A percentile compares a stretch with the other conserved stretches of the same genome.
Evolutionary conservation across 2,888 invertebrate genomes (phyloP).

Genomic region (Glyphotaelius pellucidus): DNA sequence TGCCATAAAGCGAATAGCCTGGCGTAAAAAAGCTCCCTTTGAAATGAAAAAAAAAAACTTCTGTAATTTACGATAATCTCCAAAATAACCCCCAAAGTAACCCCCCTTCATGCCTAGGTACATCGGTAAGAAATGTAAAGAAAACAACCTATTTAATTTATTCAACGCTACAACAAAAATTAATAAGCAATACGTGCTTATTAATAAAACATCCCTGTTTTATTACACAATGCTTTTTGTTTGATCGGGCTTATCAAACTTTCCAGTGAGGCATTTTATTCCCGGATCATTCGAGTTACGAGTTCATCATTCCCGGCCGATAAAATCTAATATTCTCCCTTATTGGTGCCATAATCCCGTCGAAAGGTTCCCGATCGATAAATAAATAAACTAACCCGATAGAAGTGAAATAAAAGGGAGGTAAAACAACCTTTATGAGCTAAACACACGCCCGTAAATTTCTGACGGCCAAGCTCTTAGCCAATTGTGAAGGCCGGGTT

Average conservation of each 20-base stretch:
- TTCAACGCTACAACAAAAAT: background rate
- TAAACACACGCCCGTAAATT: slow-evolving; percentile 46
- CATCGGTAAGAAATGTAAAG: background rate
- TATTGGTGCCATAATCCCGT: slow-evolving; percentile 53
- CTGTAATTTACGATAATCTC: background rate
- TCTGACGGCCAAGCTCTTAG: slow-evolving; percentile 48
- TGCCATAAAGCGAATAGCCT: background rate
- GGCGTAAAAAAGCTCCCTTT: background rate
- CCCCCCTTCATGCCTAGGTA: background rate
- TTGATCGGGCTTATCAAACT: background rate
- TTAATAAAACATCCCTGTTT: slow-evolving; percentile 22
- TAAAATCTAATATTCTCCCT: slow-evolving; percentile 52
- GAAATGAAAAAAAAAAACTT: background rate
- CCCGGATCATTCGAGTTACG: slow-evolving; percentile 38
- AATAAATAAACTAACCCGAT: slow-evolving; percentile 51
- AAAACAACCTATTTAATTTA: background rate
- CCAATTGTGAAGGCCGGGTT: slow-evolving; percentile 43
- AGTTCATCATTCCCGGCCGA: slow-evolving; percentile 43
- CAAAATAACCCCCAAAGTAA: background rate
- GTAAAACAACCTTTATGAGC: slow-evolving; percentile 48
- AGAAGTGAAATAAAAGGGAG: slow-evolving; percentile 44
- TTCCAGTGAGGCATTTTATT: slow-evolving; percentile 19
- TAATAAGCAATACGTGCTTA: background rate
- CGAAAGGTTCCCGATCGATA: slow-evolving; percentile 50
- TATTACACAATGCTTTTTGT: slow-evolving; percentile 42